Conservation (phyloP, 1,140 invertebrate genomes). For the Nasonia vitripennis region DNA sequence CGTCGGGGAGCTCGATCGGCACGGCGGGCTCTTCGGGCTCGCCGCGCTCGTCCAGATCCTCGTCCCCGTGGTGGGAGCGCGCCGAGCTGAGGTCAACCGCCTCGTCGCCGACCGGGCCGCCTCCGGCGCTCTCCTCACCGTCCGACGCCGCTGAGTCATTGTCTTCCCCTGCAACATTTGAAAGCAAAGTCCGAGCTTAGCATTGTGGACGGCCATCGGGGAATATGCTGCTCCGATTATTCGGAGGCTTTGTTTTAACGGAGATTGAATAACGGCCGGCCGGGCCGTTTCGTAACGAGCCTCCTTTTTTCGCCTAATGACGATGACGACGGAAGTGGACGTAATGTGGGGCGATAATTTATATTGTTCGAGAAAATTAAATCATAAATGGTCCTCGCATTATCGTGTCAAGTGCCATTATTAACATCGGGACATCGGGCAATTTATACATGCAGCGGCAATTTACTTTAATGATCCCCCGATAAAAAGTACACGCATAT, state of each 20-base stretch:
- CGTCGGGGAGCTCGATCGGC: conserved; percentile 62
- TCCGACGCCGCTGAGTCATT: conserved; percentile 71
- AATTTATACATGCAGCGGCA: background rate
- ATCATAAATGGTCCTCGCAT: background rate
- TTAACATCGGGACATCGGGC: background rate
- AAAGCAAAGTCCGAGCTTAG: background rate
- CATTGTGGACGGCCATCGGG: background rate
- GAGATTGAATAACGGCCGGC: too few relatives aligned
- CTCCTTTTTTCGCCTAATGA: too few relatives aligned
- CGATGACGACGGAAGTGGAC: too few relatives aligned
- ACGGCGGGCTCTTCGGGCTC: conserved; percentile 68
- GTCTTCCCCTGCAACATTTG: conserved; percentile 70
- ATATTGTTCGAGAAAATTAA: background rate
- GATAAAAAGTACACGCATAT: background rate
- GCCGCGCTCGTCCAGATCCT: conserved; percentile 59
- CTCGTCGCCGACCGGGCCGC: conserved; percentile 64
- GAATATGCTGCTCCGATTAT: too few relatives aligned
- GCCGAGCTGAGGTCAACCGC: conserved; percentile 72
- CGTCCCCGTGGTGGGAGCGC: conserved; percentile 67
- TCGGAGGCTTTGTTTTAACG: too few relatives aligned
- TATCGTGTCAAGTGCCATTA: background rate
- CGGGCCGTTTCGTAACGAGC: too few relatives aligned
- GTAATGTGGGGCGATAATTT: background rate
- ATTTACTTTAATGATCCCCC: background rate
- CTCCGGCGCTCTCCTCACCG: conserved; percentile 70